Conservation (phyloP, 2,797 vertebrate species). For the Ambastaia sidthimunki region DNA sequence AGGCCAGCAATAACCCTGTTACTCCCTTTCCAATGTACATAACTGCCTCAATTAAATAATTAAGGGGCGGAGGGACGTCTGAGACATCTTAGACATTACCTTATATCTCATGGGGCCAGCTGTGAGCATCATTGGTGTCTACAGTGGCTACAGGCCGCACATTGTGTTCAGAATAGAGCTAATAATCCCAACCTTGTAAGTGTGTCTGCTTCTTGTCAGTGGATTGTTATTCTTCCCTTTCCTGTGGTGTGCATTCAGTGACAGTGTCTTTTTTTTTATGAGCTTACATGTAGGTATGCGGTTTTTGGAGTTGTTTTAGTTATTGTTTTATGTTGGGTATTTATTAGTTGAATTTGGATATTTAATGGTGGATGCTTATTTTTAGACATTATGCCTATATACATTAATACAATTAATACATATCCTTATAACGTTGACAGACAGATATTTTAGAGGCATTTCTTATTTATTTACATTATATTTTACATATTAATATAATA, state of each 20-base stretch:
- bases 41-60: slow-evolving; percentile 57
- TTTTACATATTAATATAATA: too few species aligned
- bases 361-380: neutral
- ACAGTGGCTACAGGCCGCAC: neutral
- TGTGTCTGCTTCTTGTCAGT: neutral
- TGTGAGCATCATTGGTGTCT: slow-evolving; percentile 22
- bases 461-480: too few species aligned
- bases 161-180: slow-evolving; percentile 7
- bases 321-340: neutral
- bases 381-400: too few species aligned
- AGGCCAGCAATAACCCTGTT: slow-evolving; percentile 59
- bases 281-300: neutral
- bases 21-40: slow-evolving; percentile 57
- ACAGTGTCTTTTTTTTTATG: neutral
- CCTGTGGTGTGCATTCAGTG: neutral
- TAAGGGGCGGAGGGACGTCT: slow-evolving; percentile 40
- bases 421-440: too few species aligned
- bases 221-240: neutral
- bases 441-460: too few species aligned
- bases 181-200: neutral
- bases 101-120: slow-evolving; percentile 32
- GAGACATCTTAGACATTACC: slow-evolving; percentile 27
- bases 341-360: neutral
- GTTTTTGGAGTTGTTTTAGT: neutral
- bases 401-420: too few species aligned